Evolutionary conservation across 2,113 vertebrate species (phyloP).

Genomic region (Sus scrofa): DNA sequence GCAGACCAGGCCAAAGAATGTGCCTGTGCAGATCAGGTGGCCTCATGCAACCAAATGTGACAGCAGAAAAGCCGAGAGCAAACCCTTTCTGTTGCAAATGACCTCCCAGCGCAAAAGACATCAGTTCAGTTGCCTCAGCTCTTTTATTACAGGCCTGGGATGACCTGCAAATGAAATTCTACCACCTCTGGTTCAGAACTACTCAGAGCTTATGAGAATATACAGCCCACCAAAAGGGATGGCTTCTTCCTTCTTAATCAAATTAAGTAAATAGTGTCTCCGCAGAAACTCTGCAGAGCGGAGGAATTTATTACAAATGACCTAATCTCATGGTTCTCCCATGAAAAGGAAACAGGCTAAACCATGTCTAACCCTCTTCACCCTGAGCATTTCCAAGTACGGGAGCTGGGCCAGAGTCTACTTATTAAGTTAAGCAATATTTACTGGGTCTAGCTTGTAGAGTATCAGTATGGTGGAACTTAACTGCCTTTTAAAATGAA

Average conservation of each 20-base stretch:
- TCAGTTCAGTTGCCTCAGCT: slow-evolving; percentile 80
- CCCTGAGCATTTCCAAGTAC: slow-evolving; percentile 74
- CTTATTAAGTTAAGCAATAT: slow-evolving; percentile 82
- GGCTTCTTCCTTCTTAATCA: slow-evolving; percentile 82
- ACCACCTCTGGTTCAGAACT: slow-evolving; percentile 78
- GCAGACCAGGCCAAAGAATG: neutral
- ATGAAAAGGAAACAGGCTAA: slow-evolving; percentile 78
- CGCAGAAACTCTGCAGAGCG: slow-evolving; percentile 70
- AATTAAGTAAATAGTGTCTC: slow-evolving; percentile 87
- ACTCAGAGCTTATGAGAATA: slow-evolving; percentile 80
- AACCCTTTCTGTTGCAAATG: slow-evolving; percentile 79
- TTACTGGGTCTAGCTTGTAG: slow-evolving; percentile 52
- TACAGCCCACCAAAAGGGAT: slow-evolving; percentile 70
- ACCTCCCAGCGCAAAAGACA: slow-evolving; percentile 84
- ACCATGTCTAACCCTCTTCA: slow-evolving; percentile 74
- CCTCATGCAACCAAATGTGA: slow-evolving; percentile 43
- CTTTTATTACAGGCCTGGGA: slow-evolving; percentile 76
- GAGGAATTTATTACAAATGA: slow-evolving; percentile 87
- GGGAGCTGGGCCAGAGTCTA: slow-evolving; percentile 77
- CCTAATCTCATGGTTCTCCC: slow-evolving; percentile 79
- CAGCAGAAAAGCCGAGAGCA: neutral
- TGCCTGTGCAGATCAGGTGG: slow-evolving; percentile 53
- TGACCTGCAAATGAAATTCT: slow-evolving; percentile 82
- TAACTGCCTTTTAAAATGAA: slow-evolving; percentile 78
- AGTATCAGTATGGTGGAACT: slow-evolving; percentile 68